phyloP scores from a whole-genome alignment of 1,140 invertebrate species.

The Orius insidiosus region DNA sequence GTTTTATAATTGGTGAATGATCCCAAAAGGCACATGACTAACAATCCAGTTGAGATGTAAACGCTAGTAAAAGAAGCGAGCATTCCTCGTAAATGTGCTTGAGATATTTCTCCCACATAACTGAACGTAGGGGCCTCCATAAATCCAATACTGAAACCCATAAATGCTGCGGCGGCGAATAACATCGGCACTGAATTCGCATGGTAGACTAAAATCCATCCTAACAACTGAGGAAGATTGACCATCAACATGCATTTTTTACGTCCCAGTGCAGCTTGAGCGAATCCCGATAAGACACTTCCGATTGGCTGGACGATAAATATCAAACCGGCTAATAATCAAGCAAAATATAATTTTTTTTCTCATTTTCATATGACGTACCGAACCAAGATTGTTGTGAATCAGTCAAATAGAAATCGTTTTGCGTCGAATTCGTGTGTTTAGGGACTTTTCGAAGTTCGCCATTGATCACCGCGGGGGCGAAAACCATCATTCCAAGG shows the following conservation, averaged over 20 bases:
- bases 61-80: slow-evolving; percentile 19
- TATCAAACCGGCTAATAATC: slow-evolving; percentile 21
- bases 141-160: slow-evolving; percentile 27
- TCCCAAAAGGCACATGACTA: slow-evolving; percentile 20
- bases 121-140: slow-evolving; percentile 33
- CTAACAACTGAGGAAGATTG: slow-evolving; percentile 21
- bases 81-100: slow-evolving; percentile 21
- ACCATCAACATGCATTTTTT: slow-evolving; percentile 22
- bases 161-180: slow-evolving; percentile 16
- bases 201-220: slow-evolving; percentile 21
- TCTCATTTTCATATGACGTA: slow-evolving; percentile 7
- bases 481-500: slow-evolving; percentile 21
- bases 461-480: slow-evolving; percentile 22
- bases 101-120: slow-evolving; percentile 36
- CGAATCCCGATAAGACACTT: slow-evolving; percentile 20
- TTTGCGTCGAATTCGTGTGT: not conserved
- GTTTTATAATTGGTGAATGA: slow-evolving; percentile 18
- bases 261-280: slow-evolving; percentile 19
- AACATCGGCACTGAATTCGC: slow-evolving; percentile 15
- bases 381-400: slow-evolving; percentile 22
- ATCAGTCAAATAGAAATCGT: slow-evolving; percentile 17
- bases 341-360: not conserved
- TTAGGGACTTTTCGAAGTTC: slow-evolving; percentile 17
- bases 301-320: slow-evolving; percentile 22
- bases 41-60: slow-evolving; percentile 17